A percentile compares a stretch with the other conserved stretches of the same genome.
phyloP scores from a whole-genome alignment of 1,140 invertebrate genomes.

The Lordiphosa collinella region DNA sequence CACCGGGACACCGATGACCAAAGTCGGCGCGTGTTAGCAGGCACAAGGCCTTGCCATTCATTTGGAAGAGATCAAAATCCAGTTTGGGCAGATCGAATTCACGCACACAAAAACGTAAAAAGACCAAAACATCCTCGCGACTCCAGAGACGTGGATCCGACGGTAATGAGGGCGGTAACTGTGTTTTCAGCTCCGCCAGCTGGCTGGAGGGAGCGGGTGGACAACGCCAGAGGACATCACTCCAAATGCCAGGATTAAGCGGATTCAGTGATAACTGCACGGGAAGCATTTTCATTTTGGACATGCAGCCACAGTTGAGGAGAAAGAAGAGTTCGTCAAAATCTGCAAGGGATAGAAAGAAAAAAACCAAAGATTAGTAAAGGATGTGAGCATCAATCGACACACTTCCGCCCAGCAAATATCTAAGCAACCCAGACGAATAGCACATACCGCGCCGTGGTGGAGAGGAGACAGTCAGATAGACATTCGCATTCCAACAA shows the following conservation, averaged over 20 bases:
- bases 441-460: constrained; percentile 23
- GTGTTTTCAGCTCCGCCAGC: constrained; percentile 91
- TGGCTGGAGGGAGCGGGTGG: constrained; percentile 84
- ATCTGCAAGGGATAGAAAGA: constrained; percentile 30
- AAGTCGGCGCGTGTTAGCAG: constrained; percentile 93
- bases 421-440: constrained; percentile 32
- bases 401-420: constrained; percentile 56
- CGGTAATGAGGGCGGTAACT: constrained; percentile 88
- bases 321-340: constrained; percentile 25
- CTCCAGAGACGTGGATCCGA: constrained; percentile 94
- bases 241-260: constrained; percentile 84
- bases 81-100: constrained; percentile 95
- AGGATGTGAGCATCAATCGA: constrained; percentile 55
- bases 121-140: constrained; percentile 92
- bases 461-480: constrained; percentile 30
- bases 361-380: constrained; percentile 3
- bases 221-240: constrained; percentile 90
- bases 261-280: constrained; percentile 83
- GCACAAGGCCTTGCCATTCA: constrained; percentile 98
- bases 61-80: constrained; percentile 96
- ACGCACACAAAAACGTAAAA: constrained; percentile 94
- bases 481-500: constrained; percentile 70
- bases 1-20: constrained; percentile 92
- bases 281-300: constrained; percentile 85
- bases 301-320: constrained; percentile 52